A percentile compares a stretch with the other conserved stretches of the same genome.
phyloP scores from a whole-genome alignment of 2,888 invertebrate species.

The Tinea pellionella region DNA sequence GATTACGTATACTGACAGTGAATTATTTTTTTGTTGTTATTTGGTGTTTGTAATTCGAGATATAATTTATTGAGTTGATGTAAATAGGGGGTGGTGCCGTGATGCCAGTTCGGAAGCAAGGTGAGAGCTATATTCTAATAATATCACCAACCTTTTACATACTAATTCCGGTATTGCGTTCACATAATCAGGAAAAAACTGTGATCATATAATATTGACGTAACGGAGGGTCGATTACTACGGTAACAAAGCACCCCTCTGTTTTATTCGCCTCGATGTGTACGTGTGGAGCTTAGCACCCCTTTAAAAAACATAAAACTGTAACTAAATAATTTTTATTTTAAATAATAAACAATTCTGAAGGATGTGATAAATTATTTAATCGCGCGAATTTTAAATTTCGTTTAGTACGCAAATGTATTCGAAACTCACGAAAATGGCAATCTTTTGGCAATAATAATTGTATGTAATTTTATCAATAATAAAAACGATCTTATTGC shows the following conservation, averaged over 20 bases:
- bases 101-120: slow-evolving; percentile 83
- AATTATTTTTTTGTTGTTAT: slow-evolving; percentile 46
- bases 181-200: not conserved
- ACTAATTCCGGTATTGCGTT: not conserved
- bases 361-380: no score
- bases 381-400: no score
- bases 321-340: not conserved
- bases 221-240: slow-evolving; percentile 26
- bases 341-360: no score
- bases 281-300: not conserved
- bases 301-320: not conserved
- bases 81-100: slow-evolving; percentile 65
- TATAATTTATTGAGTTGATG: slow-evolving; percentile 43
- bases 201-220: not conserved
- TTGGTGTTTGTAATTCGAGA: slow-evolving; percentile 30
- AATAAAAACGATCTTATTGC: no score
- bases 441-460: no score
- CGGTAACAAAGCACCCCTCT: slow-evolving; percentile 30
- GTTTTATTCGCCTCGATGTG: slow-evolving; percentile 19
- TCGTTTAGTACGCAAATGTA: no score
- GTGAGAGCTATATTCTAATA: slow-evolving; percentile 39
- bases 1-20: slow-evolving; percentile 28
- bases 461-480: no score
- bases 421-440: no score
- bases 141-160: not conserved